Evolutionary conservation across 2,113 vertebrate genomes (phyloP), one percentile per base, ranked within the genome.

Genomic region (Lepus europaeus): DNA sequence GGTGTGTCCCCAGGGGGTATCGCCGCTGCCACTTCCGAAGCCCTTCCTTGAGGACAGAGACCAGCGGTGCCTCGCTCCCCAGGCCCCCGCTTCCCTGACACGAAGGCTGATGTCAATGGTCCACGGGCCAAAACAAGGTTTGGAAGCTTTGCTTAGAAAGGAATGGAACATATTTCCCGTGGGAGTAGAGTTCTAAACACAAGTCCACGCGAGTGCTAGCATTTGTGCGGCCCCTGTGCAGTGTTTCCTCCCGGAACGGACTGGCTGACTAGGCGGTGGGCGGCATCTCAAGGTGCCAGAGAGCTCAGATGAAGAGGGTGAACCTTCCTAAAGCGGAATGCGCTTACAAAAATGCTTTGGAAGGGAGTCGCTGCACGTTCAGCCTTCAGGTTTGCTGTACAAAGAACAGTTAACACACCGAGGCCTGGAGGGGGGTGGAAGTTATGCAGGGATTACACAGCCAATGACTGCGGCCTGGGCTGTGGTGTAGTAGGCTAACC

Each of bases 151-250:
- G 82, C 90, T 89, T 80, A 39, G 79, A 90, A 92, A 96, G 90
- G 90, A 92, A 66, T 39, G 82, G 93, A 94, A 22, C 94, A 68
- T 89, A 59, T 61, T 92, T 95, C 93, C 89, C 82, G 93, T 91
- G 94, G 95, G 96, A 97, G 96, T 93, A 94, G 79, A 89, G 77
- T 56, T 94, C 93, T 87, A 91, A 93, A 94, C 93, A 87, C 79
- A 82, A 89, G 84, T 91, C 88, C 81, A 86, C 69, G 95, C 85
- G 88, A 95, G 92, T 82, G 92, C 84, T 61, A 74, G 89, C 77
- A 59, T 87, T 84, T 72, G 29, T 81, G 93, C 78, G 85, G 94
- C 87, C 77, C 90, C 81, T 23, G 68, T 29, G 77, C 91, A 81
- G 82, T 2, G 0, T 68, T 96, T 96, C 74, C 89, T 92, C 68